Conservation (phyloP, 2,888 invertebrate genomes). For the Neoascia interrupta region DNA sequence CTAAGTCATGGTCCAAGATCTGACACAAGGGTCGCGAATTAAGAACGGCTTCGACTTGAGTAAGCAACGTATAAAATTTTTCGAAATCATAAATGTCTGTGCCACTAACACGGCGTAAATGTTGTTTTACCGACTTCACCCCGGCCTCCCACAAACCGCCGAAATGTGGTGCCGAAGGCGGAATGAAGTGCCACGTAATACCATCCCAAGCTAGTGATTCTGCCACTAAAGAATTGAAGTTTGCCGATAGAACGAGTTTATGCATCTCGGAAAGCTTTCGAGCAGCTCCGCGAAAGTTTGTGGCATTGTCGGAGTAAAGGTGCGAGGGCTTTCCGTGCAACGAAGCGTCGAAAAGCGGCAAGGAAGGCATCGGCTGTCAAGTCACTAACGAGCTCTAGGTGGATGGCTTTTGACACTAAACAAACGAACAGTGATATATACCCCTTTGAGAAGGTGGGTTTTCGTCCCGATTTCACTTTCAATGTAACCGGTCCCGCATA, state of each 20-base stretch:
- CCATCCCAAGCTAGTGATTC: neutral
- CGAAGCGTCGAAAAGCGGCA: neutral
- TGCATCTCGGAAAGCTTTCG: neutral
- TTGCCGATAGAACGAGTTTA: neutral
- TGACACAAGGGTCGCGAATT: slow-evolving; percentile 8
- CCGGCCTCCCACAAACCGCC: slow-evolving; percentile 8
- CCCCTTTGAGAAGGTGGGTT: neutral
- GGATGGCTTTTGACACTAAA: neutral
- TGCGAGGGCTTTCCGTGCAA: neutral
- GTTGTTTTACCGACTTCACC: neutral
- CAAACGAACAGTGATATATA: neutral
- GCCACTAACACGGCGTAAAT: neutral
- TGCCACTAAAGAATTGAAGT: neutral
- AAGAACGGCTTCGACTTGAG: neutral
- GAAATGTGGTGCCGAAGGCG: slow-evolving; percentile 2
- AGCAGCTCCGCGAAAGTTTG: neutral
- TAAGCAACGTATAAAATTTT: neutral
- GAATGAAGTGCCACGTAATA: neutral
- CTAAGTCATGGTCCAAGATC: neutral
- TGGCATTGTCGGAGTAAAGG: neutral
- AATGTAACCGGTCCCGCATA: neutral
- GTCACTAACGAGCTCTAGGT: neutral
- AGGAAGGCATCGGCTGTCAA: neutral
- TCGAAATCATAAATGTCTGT: neutral
- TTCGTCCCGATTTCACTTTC: slow-evolving; percentile 4